Conservation (phyloP, 2,113 vertebrate genomes). For the Ornithorhynchus anatinus region DNA sequence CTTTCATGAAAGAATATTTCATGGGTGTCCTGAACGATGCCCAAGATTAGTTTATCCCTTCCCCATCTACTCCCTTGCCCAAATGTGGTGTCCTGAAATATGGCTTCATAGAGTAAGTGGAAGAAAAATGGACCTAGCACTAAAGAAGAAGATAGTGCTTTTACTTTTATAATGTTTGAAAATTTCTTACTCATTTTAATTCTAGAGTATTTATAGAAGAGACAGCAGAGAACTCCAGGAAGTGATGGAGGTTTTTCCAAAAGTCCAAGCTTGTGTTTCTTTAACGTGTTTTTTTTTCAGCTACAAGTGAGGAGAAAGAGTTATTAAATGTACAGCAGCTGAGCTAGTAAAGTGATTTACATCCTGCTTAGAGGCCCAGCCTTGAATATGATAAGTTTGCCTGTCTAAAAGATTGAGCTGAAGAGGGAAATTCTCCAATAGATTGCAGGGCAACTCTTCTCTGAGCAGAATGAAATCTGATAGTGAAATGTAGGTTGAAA, state of each 20-base stretch:
- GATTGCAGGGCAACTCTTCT: not conserved
- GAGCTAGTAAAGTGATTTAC: conserved; percentile 43
- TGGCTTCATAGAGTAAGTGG: too few relatives aligned
- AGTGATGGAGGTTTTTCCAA: not conserved
- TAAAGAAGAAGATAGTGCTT: too few relatives aligned
- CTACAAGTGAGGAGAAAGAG: conserved; percentile 17
- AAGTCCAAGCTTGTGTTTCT: not conserved
- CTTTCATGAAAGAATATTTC: too few relatives aligned
- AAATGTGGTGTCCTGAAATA: too few relatives aligned
- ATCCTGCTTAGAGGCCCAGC: conserved; percentile 20
- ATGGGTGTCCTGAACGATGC: too few relatives aligned
- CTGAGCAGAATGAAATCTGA: not conserved
- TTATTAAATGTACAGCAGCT: conserved; percentile 32
- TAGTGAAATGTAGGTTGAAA: not conserved
- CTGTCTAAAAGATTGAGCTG: conserved; percentile 31
- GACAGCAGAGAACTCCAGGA: not conserved
- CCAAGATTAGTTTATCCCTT: too few relatives aligned
- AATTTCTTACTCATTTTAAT: not conserved
- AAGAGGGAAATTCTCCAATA: not conserved
- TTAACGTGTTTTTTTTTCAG: conserved; percentile 16
- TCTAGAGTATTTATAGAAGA: not conserved
- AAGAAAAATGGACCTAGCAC: too few relatives aligned
- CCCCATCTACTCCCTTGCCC: too few relatives aligned
- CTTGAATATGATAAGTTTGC: conserved; percentile 26
- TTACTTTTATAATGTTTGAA: accelerated